phyloP scores from a whole-genome alignment of 92 coral and sea anemone genomes.

The Diadumene lineata region DNA sequence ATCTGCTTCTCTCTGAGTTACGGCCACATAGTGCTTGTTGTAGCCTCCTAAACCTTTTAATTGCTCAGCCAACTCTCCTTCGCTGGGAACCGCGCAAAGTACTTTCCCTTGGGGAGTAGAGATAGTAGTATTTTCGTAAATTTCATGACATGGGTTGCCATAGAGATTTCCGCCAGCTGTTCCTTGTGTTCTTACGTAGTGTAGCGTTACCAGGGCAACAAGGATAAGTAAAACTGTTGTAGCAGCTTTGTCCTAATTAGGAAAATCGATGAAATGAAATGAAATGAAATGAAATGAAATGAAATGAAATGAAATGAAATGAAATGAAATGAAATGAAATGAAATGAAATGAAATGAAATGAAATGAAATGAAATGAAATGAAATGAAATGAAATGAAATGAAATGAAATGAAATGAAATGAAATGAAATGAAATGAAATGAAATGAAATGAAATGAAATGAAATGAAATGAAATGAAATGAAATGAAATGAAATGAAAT shows the following conservation, averaged over 20 bases:
- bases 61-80: constrained; percentile 30
- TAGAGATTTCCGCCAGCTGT: neutral
- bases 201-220: constrained; percentile 8
- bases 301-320: too few relatives aligned
- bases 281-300: too few relatives aligned
- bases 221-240: neutral
- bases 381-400: too few relatives aligned
- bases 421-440: too few relatives aligned
- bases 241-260: neutral
- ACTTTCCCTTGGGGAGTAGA: constrained; percentile 22
- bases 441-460: too few relatives aligned
- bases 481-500: too few relatives aligned
- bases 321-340: too few relatives aligned
- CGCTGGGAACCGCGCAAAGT: constrained; percentile 51
- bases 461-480: too few relatives aligned
- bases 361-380: too few relatives aligned
- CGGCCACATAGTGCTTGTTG: constrained; percentile 52
- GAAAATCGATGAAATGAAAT: neutral
- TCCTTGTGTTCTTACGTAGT: neutral
- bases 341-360: too few relatives aligned
- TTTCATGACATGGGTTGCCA: constrained; percentile 32
- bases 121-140: constrained; percentile 39
- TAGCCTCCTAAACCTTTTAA: constrained; percentile 45
- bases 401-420: too few relatives aligned
- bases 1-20: constrained; percentile 36